phyloP scores from a whole-genome alignment of 1,140 invertebrate genomes.

The Drosophila willistoni region DNA sequence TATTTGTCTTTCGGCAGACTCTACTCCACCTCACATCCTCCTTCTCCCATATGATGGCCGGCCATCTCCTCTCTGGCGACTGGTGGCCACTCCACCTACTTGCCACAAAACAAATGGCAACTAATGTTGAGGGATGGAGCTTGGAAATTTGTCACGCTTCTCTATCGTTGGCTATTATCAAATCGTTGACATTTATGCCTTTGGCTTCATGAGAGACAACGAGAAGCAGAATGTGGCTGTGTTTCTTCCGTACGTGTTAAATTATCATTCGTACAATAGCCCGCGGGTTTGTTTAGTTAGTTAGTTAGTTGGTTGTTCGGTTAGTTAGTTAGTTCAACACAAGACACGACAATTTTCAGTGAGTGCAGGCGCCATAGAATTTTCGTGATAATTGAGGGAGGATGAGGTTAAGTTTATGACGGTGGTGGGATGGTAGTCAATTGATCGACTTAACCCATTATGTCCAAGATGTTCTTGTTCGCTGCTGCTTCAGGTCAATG shows the following conservation, averaged over 20 bases:
- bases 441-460: conserved; percentile 37
- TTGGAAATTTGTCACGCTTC: conserved; percentile 62
- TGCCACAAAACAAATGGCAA: conserved; percentile 71
- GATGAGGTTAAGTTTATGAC: background rate
- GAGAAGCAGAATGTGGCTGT: conserved; percentile 56
- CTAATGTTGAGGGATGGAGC: conserved; percentile 49
- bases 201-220: conserved; percentile 67
- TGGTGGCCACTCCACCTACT: background rate
- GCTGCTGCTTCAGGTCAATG: conserved; percentile 36
- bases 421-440: background rate
- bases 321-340: conserved; percentile 51
- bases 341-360: background rate
- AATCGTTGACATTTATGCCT: conserved; percentile 81
- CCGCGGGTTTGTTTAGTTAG: conserved; percentile 74
- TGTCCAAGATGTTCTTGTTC: conserved; percentile 5
- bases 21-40: conserved; percentile 25
- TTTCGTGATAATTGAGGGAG: background rate
- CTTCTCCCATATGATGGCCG: background rate
- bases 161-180: conserved; percentile 65
- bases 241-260: conserved; percentile 61
- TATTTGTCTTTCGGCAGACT: conserved; percentile 16
- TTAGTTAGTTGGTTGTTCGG: conserved; percentile 52
- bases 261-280: conserved; percentile 59
- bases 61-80: conserved; percentile 9
- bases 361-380: background rate